A percentile compares a stretch with the other conserved stretches of the same genome.
Evolutionary conservation across 2,797 vertebrate species (phyloP).

Genomic region (Enteromius trimaculatus): DNA sequence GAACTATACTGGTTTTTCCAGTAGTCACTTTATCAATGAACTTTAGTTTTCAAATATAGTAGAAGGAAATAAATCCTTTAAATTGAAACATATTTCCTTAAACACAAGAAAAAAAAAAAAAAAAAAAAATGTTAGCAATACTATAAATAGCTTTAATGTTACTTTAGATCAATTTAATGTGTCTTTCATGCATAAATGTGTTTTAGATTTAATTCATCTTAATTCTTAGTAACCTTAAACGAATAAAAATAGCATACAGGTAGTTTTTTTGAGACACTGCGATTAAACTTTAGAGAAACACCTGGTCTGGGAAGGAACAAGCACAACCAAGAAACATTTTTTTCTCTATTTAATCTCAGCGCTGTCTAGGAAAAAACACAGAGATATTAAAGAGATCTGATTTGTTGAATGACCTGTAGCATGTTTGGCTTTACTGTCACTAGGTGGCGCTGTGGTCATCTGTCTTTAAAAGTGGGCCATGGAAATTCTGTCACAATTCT

Average conservation of each 20-base stretch:
- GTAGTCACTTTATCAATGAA: neutral
- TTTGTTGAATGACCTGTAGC: neutral
- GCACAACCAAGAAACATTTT: neutral
- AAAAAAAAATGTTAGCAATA: neutral
- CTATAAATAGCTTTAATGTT: neutral
- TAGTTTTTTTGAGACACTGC: neutral
- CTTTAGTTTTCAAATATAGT: neutral
- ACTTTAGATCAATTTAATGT: neutral
- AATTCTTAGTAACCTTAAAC: neutral
- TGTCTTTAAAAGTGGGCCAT: conserved; percentile 17
- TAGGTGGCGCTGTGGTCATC: conserved; percentile 49
- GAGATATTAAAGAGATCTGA: neutral
- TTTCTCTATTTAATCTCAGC: neutral
- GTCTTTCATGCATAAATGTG: neutral
- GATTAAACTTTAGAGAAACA: neutral
- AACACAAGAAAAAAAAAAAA: too few relatives aligned
- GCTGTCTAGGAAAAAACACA: neutral
- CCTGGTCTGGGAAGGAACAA: neutral
- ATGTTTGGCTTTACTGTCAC: conserved; percentile 25
- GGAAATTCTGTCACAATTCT: conserved; percentile 29
- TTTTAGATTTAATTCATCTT: neutral
- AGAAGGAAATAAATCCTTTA: neutral
- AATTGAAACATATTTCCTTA: neutral
- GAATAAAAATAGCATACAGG: neutral
- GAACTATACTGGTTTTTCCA: neutral